Evolutionary conservation across 2,888 invertebrate genomes (phyloP).

Genomic region (Alloscopus bannaensis): DNA sequence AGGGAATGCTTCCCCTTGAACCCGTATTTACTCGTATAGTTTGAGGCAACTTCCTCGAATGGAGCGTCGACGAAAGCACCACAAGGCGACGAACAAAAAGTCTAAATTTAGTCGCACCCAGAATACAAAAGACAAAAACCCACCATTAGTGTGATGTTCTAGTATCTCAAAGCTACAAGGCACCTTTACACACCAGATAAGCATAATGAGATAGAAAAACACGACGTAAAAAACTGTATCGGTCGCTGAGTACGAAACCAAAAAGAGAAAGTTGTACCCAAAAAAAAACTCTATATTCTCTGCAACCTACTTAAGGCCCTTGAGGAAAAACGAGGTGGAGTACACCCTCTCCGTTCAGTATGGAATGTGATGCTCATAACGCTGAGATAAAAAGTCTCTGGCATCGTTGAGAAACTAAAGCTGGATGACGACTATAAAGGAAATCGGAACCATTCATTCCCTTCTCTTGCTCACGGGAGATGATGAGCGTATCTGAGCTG

Average conservation of each 20-base stretch:
- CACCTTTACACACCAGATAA: neutral
- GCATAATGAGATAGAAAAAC: constrained; percentile 32
- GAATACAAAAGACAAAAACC: constrained; percentile 45
- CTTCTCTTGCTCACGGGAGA: constrained; percentile 6
- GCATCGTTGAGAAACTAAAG: constrained; percentile 28
- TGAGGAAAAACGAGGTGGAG: constrained; percentile 9
- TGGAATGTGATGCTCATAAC: neutral
- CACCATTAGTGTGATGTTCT: too few species aligned
- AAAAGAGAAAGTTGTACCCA: neutral
- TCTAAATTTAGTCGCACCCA: constrained; percentile 15
- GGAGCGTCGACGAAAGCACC: too few species aligned
- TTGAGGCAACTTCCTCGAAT: too few species aligned
- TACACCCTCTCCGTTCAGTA: neutral
- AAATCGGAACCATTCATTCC: constrained; percentile 49
- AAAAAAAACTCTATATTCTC: too few species aligned
- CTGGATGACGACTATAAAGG: constrained; percentile 37
- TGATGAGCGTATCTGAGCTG: constrained; percentile 49
- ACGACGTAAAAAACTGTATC: constrained; percentile 22
- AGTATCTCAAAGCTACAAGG: neutral
- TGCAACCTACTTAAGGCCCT: constrained; percentile 23
- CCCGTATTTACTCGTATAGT: too few species aligned
- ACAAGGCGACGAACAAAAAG: neutral
- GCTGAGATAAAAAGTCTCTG: neutral
- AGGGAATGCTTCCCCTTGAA: too few species aligned
- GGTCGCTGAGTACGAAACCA: constrained; percentile 24